Evolutionary conservation across 1,140 invertebrate genomes (phyloP).

Genomic region (Sarcophaga peregrina): DNA sequence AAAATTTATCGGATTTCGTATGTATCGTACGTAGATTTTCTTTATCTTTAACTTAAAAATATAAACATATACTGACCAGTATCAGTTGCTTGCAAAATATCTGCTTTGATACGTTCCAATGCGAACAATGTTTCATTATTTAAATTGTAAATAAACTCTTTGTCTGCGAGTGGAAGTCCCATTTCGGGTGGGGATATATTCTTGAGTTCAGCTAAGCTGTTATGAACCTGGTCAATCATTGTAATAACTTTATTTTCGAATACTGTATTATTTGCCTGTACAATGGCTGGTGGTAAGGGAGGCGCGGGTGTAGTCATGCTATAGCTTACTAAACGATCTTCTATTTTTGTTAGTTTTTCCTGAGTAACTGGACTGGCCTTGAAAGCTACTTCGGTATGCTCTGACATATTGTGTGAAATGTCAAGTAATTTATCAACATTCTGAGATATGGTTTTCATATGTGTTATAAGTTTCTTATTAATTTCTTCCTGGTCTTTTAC

Average conservation of each 20-base stretch:
- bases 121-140: constrained; percentile 61
- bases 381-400: constrained; percentile 52
- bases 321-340: constrained; percentile 54
- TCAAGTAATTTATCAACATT: constrained; percentile 70
- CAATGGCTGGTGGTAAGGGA: constrained; percentile 35
- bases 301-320: constrained; percentile 52
- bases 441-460: constrained; percentile 69
- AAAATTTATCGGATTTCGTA: too few relatives aligned
- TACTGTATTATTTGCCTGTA: constrained; percentile 49
- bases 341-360: constrained; percentile 56
- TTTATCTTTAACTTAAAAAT: too few relatives aligned
- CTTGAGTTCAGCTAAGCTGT: constrained; percentile 49
- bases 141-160: constrained; percentile 58
- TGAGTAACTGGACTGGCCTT: constrained; percentile 52
- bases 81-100: constrained; percentile 50
- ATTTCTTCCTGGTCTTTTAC: constrained; percentile 53
- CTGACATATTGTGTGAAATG: constrained; percentile 55
- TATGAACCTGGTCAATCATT: constrained; percentile 50
- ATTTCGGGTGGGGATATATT: constrained; percentile 43
- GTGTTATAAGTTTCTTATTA: constrained; percentile 68
- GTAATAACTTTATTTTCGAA: constrained; percentile 57
- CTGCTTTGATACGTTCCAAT: constrained; percentile 54
- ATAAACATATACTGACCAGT: constrained; percentile 51
- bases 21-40: too few relatives aligned
- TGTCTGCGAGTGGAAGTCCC: constrained; percentile 55